Evolutionary conservation across 2,888 invertebrate species (phyloP).

Genomic region (Conistra vaccinii): DNA sequence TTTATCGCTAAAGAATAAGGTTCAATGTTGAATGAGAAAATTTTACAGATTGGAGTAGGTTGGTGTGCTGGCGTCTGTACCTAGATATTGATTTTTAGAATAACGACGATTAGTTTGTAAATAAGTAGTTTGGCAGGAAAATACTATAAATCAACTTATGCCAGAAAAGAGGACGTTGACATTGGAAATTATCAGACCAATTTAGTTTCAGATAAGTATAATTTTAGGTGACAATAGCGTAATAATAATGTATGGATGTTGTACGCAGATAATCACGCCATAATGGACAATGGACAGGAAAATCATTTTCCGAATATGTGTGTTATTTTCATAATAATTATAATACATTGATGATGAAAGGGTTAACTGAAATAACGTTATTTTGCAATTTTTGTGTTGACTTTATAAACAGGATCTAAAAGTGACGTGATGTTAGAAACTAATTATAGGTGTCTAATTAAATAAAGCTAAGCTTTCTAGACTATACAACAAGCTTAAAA

Average conservation of each 20-base stretch:
- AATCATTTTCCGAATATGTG: slow-evolving; percentile 28
- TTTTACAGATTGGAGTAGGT: too few species aligned
- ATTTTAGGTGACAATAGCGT: slow-evolving; percentile 40
- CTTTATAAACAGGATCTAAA: too few species aligned
- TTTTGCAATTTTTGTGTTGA: background rate
- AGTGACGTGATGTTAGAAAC: too few species aligned
- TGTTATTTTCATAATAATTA: slow-evolving; percentile 12
- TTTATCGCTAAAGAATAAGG: too few species aligned
- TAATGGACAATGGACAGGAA: slow-evolving; percentile 29
- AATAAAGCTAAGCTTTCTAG: background rate
- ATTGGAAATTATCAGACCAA: slow-evolving; percentile 4
- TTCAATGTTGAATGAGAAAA: too few species aligned
- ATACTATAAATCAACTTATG: background rate
- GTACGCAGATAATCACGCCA: background rate
- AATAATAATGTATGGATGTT: background rate
- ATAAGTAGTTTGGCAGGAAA: background rate
- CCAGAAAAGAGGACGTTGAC: background rate
- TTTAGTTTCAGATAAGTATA: slow-evolving; percentile 15
- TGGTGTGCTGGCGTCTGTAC: too few species aligned
- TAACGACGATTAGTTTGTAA: background rate
- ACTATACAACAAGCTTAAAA: too few species aligned
- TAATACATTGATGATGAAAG: background rate
- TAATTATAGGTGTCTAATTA: too few species aligned
- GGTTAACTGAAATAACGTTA: background rate
- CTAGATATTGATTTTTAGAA: too few species aligned